phyloP scores from a whole-genome alignment of 2,113 vertebrate genomes.

The Nestor notabilis region DNA sequence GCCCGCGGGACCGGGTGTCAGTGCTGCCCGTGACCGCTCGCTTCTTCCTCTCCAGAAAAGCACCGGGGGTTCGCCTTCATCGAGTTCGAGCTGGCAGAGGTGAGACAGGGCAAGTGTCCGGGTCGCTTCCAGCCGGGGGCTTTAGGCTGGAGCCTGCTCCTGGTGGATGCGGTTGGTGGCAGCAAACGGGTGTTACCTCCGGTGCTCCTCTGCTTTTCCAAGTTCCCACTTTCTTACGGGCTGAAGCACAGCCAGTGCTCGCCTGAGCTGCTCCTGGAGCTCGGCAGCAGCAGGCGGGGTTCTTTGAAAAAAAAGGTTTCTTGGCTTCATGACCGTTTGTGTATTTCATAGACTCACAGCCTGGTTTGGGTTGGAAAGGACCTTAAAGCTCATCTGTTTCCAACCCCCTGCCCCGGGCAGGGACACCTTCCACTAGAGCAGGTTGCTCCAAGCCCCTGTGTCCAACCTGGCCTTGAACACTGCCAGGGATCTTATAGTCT shows the following conservation, averaged over 20 bases:
- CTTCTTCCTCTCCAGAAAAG: slow-evolving; percentile 80
- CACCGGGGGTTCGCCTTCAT: slow-evolving; percentile 97
- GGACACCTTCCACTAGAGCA: too few species aligned
- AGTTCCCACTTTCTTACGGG: fast-evolving
- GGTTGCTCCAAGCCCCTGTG: too few species aligned
- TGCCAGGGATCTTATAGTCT: fast-evolving
- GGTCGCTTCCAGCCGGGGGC: fast-evolving
- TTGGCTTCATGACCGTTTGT: fast-evolving
- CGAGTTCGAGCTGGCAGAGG: slow-evolving; percentile 95
- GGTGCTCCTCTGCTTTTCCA: not conserved
- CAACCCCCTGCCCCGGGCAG: too few species aligned
- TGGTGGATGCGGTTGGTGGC: not conserved
- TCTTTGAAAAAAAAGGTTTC: too few species aligned
- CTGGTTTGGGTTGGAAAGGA: not conserved
- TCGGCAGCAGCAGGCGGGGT: fast-evolving
- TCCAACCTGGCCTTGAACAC: not conserved
- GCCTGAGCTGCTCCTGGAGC: fast-evolving
- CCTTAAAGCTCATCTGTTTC: too few species aligned
- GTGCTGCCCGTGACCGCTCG: not conserved
- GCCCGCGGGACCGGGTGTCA: not conserved
- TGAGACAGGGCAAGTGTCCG: slow-evolving; percentile 46
- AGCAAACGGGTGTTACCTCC: fast-evolving
- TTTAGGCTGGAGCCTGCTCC: not conserved
- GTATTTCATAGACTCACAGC: not conserved
- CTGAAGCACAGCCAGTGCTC: fast-evolving